Evolutionary conservation across 2,113 vertebrate species (phyloP).

Genomic region (Lota lota): DNA sequence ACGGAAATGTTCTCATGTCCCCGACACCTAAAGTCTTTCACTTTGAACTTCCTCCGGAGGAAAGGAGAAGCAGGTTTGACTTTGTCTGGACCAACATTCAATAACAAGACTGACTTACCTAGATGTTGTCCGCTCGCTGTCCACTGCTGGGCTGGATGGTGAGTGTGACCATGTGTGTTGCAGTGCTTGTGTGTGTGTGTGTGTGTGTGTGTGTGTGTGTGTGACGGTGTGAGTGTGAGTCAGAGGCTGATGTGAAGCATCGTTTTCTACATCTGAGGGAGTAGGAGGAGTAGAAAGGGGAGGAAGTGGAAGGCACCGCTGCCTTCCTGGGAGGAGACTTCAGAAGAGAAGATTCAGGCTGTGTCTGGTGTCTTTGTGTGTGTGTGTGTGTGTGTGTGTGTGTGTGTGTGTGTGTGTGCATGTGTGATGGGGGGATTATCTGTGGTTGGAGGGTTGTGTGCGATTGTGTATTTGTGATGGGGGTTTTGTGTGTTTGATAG

Average conservation of each 20-base stretch:
- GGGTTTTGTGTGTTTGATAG: too few relatives aligned
- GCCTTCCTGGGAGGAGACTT: background rate
- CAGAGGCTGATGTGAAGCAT: constrained; percentile 39
- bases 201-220: constrained; percentile 24
- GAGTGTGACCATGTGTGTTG: background rate
- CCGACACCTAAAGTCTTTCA: too few relatives aligned
- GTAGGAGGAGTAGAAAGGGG: constrained; percentile 30
- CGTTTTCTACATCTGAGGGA: constrained; percentile 30
- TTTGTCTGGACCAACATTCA: background rate
- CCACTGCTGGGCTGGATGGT: background rate
- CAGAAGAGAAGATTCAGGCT: too few relatives aligned
- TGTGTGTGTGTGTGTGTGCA: too few relatives aligned
- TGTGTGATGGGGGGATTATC: too few relatives aligned
- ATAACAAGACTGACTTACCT: background rate
- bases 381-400: too few relatives aligned
- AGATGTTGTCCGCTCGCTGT: constrained; percentile 1
- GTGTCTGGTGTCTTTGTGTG: too few relatives aligned
- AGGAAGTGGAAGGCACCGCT: background rate
- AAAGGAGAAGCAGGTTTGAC: background rate
- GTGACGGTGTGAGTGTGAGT: constrained; percentile 25
- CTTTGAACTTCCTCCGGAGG: background rate
- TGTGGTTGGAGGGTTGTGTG: too few relatives aligned
- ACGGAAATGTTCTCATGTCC: too few relatives aligned
- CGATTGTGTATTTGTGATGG: too few relatives aligned
- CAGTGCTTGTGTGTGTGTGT: background rate